Percentiles rank a stretch among this genome's conserved stretches.
Evolutionary conservation across 2,888 invertebrate genomes (phyloP).

Genomic region (Nomada fucata): DNA sequence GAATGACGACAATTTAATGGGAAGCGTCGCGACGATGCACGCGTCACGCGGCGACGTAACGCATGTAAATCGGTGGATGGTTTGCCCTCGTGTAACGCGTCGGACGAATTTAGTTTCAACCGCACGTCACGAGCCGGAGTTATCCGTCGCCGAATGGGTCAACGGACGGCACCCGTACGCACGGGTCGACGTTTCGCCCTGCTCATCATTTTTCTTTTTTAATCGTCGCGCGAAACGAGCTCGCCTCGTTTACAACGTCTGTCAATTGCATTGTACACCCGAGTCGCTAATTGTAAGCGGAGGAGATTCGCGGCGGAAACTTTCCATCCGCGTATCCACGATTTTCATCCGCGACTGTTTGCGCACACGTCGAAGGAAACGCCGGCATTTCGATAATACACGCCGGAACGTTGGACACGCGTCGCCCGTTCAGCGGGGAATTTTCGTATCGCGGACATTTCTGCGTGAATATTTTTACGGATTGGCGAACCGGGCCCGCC

Average conservation of each 20-base stretch:
- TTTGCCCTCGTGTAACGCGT: constrained; percentile 35
- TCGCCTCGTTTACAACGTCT: too few relatives aligned
- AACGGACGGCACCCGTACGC: constrained; percentile 7
- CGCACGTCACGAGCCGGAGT: constrained; percentile 33
- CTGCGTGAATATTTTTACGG: constrained; percentile 72
- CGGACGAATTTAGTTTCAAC: constrained; percentile 47
- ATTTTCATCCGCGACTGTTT: background rate
- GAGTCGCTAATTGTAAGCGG: background rate
- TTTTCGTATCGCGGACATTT: constrained; percentile 57
- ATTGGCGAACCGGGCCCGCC: constrained; percentile 71
- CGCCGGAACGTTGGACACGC: background rate
- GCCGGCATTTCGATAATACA: constrained; percentile 2
- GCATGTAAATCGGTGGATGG: constrained; percentile 35
- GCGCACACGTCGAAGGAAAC: background rate
- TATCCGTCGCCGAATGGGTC: constrained; percentile 33
- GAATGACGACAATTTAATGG: constrained; percentile 7
- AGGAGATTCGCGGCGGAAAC: background rate
- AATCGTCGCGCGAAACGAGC: constrained; percentile 18
- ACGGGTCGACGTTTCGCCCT: background rate
- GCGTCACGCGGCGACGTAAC: background rate
- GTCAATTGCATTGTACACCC: too few relatives aligned
- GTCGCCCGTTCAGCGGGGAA: constrained; percentile 45
- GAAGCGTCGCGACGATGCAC: constrained; percentile 12
- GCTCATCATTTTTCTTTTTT: constrained; percentile 18
- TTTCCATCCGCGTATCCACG: background rate